Conservation (phyloP, 1,140 invertebrate species). For the Drosophila lowei region DNA sequence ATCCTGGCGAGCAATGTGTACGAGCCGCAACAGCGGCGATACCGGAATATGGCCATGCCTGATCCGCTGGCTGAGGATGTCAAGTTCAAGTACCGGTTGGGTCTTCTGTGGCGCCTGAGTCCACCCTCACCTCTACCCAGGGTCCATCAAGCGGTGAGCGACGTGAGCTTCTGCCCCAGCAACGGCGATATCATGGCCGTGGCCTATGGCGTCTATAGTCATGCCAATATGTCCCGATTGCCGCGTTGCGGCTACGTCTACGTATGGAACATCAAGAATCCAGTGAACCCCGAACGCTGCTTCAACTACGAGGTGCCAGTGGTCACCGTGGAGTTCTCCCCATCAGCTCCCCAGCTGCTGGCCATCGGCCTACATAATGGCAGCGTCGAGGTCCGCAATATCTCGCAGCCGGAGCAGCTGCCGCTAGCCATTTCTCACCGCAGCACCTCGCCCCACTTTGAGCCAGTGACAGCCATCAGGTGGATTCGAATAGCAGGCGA, state of each 20-base stretch:
- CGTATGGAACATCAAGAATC: conserved; percentile 94
- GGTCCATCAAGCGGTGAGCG: conserved; percentile 83
- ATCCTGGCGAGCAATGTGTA: conserved; percentile 88
- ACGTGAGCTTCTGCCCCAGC: conserved; percentile 86
- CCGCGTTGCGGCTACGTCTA: conserved; percentile 83
- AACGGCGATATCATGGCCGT: conserved; percentile 88
- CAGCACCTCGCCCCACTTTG: conserved; percentile 85
- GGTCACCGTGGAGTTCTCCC: conserved; percentile 90
- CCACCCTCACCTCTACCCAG: conserved; percentile 16
- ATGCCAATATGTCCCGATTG: conserved; percentile 15
- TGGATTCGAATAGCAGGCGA: conserved; percentile 84
- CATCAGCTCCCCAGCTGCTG: conserved; percentile 87
- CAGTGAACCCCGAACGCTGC: conserved; percentile 89
- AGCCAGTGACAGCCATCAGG: conserved; percentile 87
- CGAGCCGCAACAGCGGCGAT: conserved; percentile 86
- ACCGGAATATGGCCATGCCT: conserved; percentile 85
- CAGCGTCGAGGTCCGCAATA: conserved; percentile 88
- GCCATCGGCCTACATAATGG: conserved; percentile 92
- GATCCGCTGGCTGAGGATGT: conserved; percentile 86
- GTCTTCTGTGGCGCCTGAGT: conserved; percentile 87
- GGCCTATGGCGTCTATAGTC: conserved; percentile 87
- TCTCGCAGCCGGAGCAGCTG: conserved; percentile 84
- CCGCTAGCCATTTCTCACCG: conserved; percentile 85
- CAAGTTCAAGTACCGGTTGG: conserved; percentile 86
- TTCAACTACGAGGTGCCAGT: conserved; percentile 88